Evolutionary conservation across 2,888 invertebrate species (phyloP).

Genomic region (Adelognathus sp.): DNA sequence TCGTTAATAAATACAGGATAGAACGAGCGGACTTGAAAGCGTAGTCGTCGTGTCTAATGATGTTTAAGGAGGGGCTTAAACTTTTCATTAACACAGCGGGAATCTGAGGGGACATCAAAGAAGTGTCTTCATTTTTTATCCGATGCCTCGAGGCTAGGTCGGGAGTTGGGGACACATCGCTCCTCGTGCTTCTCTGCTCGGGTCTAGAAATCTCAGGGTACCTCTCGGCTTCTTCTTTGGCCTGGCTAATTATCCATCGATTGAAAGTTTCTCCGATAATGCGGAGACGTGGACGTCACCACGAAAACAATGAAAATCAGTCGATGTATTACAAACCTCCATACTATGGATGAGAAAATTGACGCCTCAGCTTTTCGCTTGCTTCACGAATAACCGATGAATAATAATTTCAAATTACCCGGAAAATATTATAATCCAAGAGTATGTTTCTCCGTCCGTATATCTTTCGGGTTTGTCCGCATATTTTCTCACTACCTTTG

Average conservation of each 20-base stretch:
- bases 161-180: constrained; percentile 57
- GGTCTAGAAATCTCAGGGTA: constrained; percentile 40
- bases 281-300: constrained; percentile 51
- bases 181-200: constrained; percentile 25
- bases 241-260: constrained; percentile 72
- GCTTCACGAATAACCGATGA: constrained; percentile 1
- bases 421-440: constrained; percentile 25
- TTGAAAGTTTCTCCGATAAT: constrained; percentile 68
- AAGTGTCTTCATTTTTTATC: constrained; percentile 77
- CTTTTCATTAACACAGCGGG: constrained; percentile 80
- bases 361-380: constrained; percentile 22
- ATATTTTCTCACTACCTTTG: constrained; percentile 19
- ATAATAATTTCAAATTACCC: constrained; percentile 30
- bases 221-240: constrained; percentile 21
- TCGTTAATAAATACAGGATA: constrained; percentile 34
- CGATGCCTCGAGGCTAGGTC: constrained; percentile 75
- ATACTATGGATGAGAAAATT: not conserved
- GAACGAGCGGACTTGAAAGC: constrained; percentile 72
- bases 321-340: constrained; percentile 11
- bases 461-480: not conserved
- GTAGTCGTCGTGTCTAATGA: constrained; percentile 78
- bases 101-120: constrained; percentile 75
- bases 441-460: not conserved
- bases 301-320: constrained; percentile 50
- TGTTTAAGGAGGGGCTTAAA: constrained; percentile 81